These are phyloP conservation scores for Protosalanx chinensis DNA, from an alignment of 2,797 vertebrate species.

Conservation along the genomic window DNA sequence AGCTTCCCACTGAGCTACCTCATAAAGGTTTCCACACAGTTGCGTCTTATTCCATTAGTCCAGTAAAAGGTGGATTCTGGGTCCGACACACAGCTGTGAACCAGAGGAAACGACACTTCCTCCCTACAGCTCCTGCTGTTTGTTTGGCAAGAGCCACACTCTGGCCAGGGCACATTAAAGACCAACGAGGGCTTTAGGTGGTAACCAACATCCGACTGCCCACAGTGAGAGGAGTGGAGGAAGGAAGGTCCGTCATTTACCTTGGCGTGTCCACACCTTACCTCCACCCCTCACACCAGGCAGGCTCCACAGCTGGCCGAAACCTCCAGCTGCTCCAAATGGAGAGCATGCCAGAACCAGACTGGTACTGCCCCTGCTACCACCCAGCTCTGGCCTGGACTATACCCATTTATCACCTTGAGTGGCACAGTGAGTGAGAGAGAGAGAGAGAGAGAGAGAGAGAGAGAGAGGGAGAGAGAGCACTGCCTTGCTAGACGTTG, in stretches of 20 bases:
- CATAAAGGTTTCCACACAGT: neutral
- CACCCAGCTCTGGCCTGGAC: neutral
- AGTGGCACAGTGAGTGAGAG: constrained; percentile 23
- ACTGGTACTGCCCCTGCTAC: constrained; percentile 32
- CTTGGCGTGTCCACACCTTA: constrained; percentile 40
- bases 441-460: too few relatives aligned
- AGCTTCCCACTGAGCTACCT: too few relatives aligned
- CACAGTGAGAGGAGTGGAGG: constrained; percentile 13
- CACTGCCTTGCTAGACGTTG: constrained; percentile 42
- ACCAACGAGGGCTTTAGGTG: constrained; percentile 34
- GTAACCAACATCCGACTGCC: constrained; percentile 21
- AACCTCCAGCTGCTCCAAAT: constrained; percentile 25
- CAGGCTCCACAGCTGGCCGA: neutral
- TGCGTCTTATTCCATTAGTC: neutral
- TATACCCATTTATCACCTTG: constrained; percentile 41
- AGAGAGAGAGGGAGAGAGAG: constrained; percentile 18
- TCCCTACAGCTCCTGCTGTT: constrained; percentile 47
- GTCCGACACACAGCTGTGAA: constrained; percentile 44
- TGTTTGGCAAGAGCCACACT: constrained; percentile 38
- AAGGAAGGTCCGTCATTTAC: constrained; percentile 45
- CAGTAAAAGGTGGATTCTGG: constrained; percentile 30
- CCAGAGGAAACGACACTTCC: constrained; percentile 61
- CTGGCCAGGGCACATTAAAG: constrained; percentile 25
- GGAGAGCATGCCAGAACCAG: constrained; percentile 30
- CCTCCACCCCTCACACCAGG: constrained; percentile 21